Conservation (phyloP, 2,888 invertebrate species). For the Xanthorhoe spadicearia region DNA sequence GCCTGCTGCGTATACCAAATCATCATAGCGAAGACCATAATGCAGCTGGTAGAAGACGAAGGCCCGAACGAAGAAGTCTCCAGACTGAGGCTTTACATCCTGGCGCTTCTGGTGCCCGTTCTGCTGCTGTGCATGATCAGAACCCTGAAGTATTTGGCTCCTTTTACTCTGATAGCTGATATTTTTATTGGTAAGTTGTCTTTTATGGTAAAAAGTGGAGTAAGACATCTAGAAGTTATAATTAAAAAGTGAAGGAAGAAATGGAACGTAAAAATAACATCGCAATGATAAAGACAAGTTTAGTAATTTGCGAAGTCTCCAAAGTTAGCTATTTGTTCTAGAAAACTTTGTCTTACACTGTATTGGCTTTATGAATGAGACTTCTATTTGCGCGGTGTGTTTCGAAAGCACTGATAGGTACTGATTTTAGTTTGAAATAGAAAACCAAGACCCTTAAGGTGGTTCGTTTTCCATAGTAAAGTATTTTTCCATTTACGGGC, state of each 20-base stretch:
- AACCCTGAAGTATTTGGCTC: conserved; percentile 74
- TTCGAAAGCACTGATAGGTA: no score
- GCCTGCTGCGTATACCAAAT: conserved; percentile 78
- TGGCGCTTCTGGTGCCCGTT: conserved; percentile 66
- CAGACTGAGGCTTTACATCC: conserved; percentile 66
- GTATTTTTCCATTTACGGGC: no score
- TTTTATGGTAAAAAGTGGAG: no score
- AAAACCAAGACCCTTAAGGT: no score
- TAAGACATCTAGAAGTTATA: no score
- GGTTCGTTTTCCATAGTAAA: no score
- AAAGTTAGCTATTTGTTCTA: neutral
- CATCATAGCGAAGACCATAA: conserved; percentile 75
- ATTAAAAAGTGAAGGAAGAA: neutral
- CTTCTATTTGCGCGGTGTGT: no score
- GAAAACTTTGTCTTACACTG: no score
- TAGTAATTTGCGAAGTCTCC: neutral
- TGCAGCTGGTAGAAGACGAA: conserved; percentile 63
- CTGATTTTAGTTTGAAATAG: no score
- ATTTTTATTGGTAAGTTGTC: conserved; percentile 68
- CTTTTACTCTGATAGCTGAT: conserved; percentile 73
- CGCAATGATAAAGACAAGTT: neutral
- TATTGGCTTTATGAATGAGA: no score
- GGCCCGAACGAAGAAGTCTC: conserved; percentile 50
- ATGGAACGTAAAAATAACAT: no score
- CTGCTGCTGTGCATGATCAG: conserved; percentile 77